Percentiles rank a stretch among this genome's conserved stretches.
Conservation (phyloP, 2,888 invertebrate genomes). For the Ochropleura leucogaster region DNA sequence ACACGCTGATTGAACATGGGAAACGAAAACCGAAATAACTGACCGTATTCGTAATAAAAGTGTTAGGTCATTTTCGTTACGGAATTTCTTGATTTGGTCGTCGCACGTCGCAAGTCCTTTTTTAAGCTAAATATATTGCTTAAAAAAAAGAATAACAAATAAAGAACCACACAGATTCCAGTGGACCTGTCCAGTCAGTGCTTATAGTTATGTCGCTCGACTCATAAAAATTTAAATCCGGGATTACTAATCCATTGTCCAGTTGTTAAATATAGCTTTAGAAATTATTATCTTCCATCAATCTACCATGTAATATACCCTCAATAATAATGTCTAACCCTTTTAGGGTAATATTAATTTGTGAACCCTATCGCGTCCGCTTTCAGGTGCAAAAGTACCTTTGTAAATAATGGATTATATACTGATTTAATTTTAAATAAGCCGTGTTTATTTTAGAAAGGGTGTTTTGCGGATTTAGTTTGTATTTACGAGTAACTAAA, state of each 20-base stretch:
- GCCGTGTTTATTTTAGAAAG: conserved; percentile 6
- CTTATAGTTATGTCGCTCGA: too few species aligned
- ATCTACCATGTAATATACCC: conserved; percentile 34
- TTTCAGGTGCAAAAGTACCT: conserved; percentile 49
- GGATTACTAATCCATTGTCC: conserved; percentile 9
- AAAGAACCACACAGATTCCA: too few species aligned
- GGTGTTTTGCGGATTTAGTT: background rate
- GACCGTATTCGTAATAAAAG: too few species aligned
- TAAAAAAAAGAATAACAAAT: too few species aligned
- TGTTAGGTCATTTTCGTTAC: too few species aligned
- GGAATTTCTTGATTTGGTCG: too few species aligned
- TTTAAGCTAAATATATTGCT: too few species aligned
- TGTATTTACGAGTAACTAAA: background rate
- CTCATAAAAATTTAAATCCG: background rate
- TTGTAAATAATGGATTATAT: conserved; percentile 24
- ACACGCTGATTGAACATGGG: too few species aligned
- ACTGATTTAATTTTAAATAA: conserved; percentile 18
- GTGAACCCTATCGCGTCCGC: conserved; percentile 34
- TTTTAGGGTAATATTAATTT: conserved; percentile 57
- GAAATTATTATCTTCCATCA: conserved; percentile 43
- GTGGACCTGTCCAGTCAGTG: too few species aligned
- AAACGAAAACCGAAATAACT: too few species aligned
- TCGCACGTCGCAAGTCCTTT: too few species aligned
- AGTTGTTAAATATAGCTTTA: conserved; percentile 14
- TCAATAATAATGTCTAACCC: conserved; percentile 51